Percentiles rank a stretch among this genome's conserved stretches.
These are phyloP conservation scores for Drosophila athabasca DNA, from an alignment of 1,140 invertebrate species.

Conservation along the genomic window DNA sequence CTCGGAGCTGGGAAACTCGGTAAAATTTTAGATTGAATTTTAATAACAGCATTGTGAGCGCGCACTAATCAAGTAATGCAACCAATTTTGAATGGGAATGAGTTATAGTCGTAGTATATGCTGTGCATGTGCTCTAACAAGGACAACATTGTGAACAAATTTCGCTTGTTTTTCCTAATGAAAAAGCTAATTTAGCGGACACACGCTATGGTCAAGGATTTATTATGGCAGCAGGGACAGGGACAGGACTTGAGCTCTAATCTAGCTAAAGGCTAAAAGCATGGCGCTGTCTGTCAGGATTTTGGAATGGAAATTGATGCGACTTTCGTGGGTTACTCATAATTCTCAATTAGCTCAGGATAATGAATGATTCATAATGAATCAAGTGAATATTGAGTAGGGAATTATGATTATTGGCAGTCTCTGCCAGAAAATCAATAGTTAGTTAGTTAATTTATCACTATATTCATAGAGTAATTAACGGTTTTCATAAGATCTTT, in stretches of 20 bases:
- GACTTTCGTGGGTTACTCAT: slow-evolving; percentile 5
- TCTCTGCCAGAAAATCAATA: no score
- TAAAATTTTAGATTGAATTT: slow-evolving; percentile 72
- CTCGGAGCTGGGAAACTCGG: slow-evolving; percentile 17
- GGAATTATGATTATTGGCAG: neutral
- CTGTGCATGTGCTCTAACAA: slow-evolving; percentile 14
- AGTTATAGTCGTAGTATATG: neutral
- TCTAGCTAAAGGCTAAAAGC: neutral
- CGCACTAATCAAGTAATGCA: slow-evolving; percentile 76
- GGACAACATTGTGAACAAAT: slow-evolving; percentile 79
- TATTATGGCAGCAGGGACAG: neutral
- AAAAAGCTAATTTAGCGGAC: slow-evolving; percentile 74
- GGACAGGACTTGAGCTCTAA: no score
- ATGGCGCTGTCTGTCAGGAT: neutral
- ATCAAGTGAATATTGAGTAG: neutral
- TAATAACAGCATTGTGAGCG: slow-evolving; percentile 66
- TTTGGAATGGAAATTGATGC: neutral
- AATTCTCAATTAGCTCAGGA: slow-evolving; percentile 8
- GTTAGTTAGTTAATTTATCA: no score
- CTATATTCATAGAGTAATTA: no score
- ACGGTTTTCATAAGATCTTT: no score
- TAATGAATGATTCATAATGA: neutral
- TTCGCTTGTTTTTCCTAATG: slow-evolving; percentile 72
- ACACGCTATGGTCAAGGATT: slow-evolving; percentile 54
- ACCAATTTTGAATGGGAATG: slow-evolving; percentile 58